Conservation (phyloP, 1,140 invertebrate species). For the Coptotermes formosanus region DNA sequence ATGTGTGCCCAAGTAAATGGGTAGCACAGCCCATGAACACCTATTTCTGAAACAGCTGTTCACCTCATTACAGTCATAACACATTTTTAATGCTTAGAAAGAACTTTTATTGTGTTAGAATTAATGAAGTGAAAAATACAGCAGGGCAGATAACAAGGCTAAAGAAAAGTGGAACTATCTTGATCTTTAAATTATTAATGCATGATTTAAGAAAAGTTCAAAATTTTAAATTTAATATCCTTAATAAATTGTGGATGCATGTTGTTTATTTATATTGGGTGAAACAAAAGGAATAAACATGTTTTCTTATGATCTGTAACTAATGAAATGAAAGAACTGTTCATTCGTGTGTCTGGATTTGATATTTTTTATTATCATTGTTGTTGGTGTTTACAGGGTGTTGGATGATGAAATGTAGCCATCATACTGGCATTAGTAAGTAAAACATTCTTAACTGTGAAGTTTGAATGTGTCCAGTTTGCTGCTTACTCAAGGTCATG, state of each 20-base stretch:
- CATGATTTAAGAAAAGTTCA: neutral
- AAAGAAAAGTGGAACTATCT: neutral
- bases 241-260: neutral
- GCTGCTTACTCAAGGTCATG: neutral
- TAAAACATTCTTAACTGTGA: neutral
- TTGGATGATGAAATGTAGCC: slow-evolving; percentile 36
- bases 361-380: neutral
- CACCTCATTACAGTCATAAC: no score
- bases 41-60: no score
- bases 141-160: no score
- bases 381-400: slow-evolving; percentile 35
- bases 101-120: no score
- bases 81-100: no score
- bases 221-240: neutral
- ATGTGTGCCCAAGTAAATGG: no score
- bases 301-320: neutral
- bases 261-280: neutral
- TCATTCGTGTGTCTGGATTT: neutral
- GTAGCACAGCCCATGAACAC: no score
- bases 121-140: no score
- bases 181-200: no score
- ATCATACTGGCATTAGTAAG: slow-evolving; percentile 21
- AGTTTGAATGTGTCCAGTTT: neutral
- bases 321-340: neutral
- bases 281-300: neutral